Evolutionary conservation across 2,113 vertebrate genomes (phyloP), one percentile per base, ranked within the genome.

Genomic region (Larimichthys crocea): DNA sequence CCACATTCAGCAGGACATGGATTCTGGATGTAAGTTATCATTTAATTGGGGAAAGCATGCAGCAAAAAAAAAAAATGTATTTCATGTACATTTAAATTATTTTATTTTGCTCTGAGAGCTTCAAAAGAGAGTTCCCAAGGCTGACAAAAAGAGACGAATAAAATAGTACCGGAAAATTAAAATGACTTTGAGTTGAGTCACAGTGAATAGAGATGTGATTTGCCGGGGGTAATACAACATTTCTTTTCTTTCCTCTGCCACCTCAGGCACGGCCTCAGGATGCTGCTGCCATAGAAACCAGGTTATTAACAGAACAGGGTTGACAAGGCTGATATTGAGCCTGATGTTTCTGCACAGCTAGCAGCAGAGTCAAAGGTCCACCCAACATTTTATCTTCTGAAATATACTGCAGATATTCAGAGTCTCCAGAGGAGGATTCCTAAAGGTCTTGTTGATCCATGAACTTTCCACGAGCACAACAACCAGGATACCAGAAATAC

Each of bases 271-370:
- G 1, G 46, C 56, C 59, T 68, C 26, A 29, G 68, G 48, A 76
- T 76, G 62, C 16, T 69, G 60, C 66, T 69, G 65, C 80, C 26
- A 72, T 79, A 55, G 57, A 63, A 74, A 80, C 77, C 59, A 59
- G 14, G 17, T 5, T 61, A 31, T 49, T 67, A 69, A 80, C 67
- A 68, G 29, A 66, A 48, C 69, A 1, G 24, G 49, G 20, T 70
- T 59, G 50, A 65, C 20, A 2, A n/a, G 53, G 35, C 29, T 73
- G 22, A 73, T 46, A n/a, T 19, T 17, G 24, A 61, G n/a, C 29
- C 42, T 53, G 24, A 78, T 76, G 55, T 15, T 12, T 56, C 49
- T 59, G n/a, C 24, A 19, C 17, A 60, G 10, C 12, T 20, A 66
- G 44, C 35, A 46, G 44, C 7, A 31, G 29, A 9, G 12, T 15